Evolutionary conservation across 1,140 invertebrate genomes (phyloP), one percentile per base, ranked within the genome.

Genomic region (Diorhabda carinulata): DNA sequence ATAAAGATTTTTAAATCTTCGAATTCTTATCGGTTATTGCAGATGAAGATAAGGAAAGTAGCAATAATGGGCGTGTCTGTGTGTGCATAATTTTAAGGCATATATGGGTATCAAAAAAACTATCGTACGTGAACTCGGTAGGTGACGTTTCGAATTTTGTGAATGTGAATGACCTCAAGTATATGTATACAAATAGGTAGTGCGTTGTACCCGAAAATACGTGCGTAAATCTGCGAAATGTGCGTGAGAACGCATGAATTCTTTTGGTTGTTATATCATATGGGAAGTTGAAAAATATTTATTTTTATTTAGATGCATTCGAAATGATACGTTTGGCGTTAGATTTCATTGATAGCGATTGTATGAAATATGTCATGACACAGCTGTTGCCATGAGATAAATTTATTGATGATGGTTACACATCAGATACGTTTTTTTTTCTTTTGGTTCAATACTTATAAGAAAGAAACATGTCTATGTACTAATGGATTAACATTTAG

Each of bases 31-130:
- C 47, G 47, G 47, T 52, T 52, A 52, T 52, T 52, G 47, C 47
- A 52, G 47, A 52, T 52, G 47, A 52, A 52, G 47, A 52, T 52
- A 52, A 52, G 47, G 25, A 52, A 52, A 52, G 47, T n/a, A 52
- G 47, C 47, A 52, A 52, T 52, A 10, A 60, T 42, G 58, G 58
- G 58, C 58, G 58, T 60, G 58, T 60, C 58, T 42, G 58, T 42
- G 58, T 60, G 41, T 60, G 58, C 58, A 60, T 60, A 60, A 60
- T 60, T 60, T 60, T 10, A 60, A 42, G n/a, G 25, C 58, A 42
- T 10, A 42, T 60, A 60, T 60, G 58, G 58, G 58, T 60, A 25
- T 60, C 58, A 42, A 60, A 60, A 56, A 60, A 60, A 60, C 58
- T 60, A 60, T 60, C 41, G 10, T 42, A 25, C 58, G 58, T 52